Conservation (phyloP, 2,113 vertebrate genomes). For the Macaca fascicularis region T2T-MFA8v1.1 NC_088388.1:22756501-22757000, state of each 20-base stretch:
- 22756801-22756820: background rate
- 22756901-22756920: background rate
- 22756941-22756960: background rate
- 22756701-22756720: background rate
- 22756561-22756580: background rate
- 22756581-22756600: background rate
- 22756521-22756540: background rate
- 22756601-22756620: background rate
- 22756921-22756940: background rate
- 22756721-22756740: background rate
- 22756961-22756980: background rate
- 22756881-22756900: background rate
- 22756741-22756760: rapidly evolving
- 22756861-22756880: background rate
- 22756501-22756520: background rate
- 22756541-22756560: background rate
- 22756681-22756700: background rate
- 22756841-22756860: conserved; percentile 24
- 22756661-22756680: background rate
- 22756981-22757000: background rate
- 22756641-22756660: background rate
- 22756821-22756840: background rate
- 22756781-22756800: background rate
- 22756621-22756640: background rate
- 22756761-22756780: background rate